Conservation (phyloP, 2,113 vertebrate species). For the Lutjanus erythropterus region DNA sequence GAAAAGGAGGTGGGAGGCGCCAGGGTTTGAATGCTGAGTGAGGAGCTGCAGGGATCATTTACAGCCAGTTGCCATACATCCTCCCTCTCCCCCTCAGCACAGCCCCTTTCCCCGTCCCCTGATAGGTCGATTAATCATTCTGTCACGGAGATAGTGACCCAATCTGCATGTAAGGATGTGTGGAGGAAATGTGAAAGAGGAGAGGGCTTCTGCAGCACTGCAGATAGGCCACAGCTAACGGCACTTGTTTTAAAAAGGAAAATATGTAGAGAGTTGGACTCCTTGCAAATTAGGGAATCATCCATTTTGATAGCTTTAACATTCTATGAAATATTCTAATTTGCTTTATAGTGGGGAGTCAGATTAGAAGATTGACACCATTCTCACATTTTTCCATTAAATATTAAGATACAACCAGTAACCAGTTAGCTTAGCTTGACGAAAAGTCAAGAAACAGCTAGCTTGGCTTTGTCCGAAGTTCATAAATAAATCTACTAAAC, state of each 20-base stretch:
- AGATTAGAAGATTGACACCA: neutral
- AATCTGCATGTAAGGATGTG: conserved; percentile 76
- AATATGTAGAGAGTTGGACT: conserved; percentile 3
- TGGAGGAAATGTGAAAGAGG: conserved; percentile 51
- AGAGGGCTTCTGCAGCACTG: conserved; percentile 61
- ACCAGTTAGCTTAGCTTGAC: conserved; percentile 4
- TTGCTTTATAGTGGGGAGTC: neutral
- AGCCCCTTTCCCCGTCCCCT: conserved; percentile 61
- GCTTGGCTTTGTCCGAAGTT: neutral
- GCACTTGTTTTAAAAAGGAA: conserved; percentile 20
- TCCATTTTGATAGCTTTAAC: neutral
- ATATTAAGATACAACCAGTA: neutral
- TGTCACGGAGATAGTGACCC: conserved; percentile 76
- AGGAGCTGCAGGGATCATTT: conserved; percentile 71
- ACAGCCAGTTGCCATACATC: conserved; percentile 75
- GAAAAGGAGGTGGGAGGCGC: conserved; percentile 56
- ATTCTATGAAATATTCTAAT: conserved; percentile 1
- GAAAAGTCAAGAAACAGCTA: neutral
- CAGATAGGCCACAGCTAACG: conserved; percentile 52
- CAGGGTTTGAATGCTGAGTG: conserved; percentile 58
- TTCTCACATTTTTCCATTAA: neutral
- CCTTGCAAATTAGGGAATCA: neutral
- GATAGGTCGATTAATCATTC: conserved; percentile 80
- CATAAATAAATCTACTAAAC: neutral
- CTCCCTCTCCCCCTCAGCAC: conserved; percentile 55